Evolutionary conservation across 2,888 invertebrate genomes (phyloP), one percentile per base, ranked within the genome.

Genomic region (Drosophila demipolita): DNA sequence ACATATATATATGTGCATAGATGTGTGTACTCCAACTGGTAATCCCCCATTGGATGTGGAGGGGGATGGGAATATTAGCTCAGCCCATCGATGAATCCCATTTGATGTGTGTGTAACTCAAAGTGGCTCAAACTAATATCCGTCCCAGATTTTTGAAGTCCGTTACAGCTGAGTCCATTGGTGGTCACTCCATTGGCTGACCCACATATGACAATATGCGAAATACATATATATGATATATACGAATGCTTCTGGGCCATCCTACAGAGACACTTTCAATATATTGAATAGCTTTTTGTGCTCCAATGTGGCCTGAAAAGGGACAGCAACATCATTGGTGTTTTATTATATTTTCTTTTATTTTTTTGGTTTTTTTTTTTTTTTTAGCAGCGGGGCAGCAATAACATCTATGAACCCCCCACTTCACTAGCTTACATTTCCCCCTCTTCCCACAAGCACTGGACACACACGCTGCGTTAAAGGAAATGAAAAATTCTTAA

Each of bases 401-500:
- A 79, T 73, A 80, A 73, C 66, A 80, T 63, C 54, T 20, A 52
- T 76, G 59, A 38, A 62, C 59, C 62, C 66, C 57, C 6, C 6
- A 1, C 29, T 26, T 63, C 70, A 32, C 15, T 42, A 20, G 36
- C 54, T n/a, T 35, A 1, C 29, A 15, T 17, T 8, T 15, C 38
- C 4, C 55, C n/a, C 32, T 50, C 5, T n/a, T 7, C 57, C 61
- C 67, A 55, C 61, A 29, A 38, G 66, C 67, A 64, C 73, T 78
- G 69, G 60, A 66, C 69, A 59, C 57, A 76, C 64, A 69, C 71
- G 58, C 45, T 59, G 74, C 60, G 83, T 75, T 78, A 78, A 83
- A 87, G 87, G 87, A 87, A 87, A 87, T 87, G 87, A 87, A 87
- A 87, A 87, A 87, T 89, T 87, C 87, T 85, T 89, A 83, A 80